Evolutionary conservation across 2,113 vertebrate species (phyloP).

Genomic region (Antigone vipio): DNA sequence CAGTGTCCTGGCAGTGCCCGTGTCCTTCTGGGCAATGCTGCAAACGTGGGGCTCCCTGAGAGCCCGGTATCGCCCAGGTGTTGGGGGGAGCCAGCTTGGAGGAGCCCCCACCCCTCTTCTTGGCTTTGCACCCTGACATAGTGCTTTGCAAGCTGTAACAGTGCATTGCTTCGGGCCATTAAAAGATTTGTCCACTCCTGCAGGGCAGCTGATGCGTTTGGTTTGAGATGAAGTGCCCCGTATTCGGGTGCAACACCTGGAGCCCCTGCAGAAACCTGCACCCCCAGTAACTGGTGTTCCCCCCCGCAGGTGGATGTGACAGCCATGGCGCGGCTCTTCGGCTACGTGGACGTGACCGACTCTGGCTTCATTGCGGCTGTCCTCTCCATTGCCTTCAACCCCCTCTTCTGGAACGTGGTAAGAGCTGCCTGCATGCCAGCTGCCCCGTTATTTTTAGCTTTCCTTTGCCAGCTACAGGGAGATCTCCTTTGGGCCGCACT

Average conservation of each 20-base stretch:
- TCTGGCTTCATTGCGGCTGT: slow-evolving; percentile 58
- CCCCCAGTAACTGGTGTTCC: not conserved
- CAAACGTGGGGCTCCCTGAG: fast-evolving
- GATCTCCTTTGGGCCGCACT: not conserved
- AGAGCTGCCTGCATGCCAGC: not conserved
- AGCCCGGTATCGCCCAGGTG: not conserved
- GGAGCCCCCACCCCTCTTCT: not conserved
- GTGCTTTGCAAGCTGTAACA: not conserved
- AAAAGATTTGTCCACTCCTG: not conserved
- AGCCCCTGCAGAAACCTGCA: not conserved
- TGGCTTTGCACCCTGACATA: not conserved
- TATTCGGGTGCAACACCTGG: fast-evolving
- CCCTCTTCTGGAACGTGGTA: slow-evolving; percentile 82
- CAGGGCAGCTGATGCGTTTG: not conserved
- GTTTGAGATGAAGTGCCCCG: not conserved
- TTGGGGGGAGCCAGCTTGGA: not conserved
- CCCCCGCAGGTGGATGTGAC: slow-evolving; percentile 39
- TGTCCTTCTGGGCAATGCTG: not conserved
- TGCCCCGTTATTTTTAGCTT: not conserved
- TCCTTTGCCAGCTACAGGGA: not conserved
- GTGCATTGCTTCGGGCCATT: fast-evolving
- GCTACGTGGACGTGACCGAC: slow-evolving; percentile 67
- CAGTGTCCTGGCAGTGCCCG: not conserved
- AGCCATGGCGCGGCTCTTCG: slow-evolving; percentile 67
- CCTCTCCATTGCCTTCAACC: slow-evolving; percentile 73